A percentile compares a stretch with the other conserved stretches of the same genome.
Conservation (phyloP, 2,113 vertebrate species). For the Brachypodius melanocephalos region DNA sequence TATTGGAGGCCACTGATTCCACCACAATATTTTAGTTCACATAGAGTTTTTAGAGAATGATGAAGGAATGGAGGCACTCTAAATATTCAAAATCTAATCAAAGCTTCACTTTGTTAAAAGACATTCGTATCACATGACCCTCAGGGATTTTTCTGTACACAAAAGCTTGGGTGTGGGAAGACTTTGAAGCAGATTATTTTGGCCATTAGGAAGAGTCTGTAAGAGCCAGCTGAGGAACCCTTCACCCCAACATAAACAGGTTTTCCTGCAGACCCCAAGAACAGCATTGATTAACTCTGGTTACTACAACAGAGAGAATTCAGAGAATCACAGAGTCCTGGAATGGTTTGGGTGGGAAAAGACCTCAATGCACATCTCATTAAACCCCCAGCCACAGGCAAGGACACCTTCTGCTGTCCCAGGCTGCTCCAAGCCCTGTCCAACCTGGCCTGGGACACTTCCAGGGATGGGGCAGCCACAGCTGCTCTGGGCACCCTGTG, state of each 20-base stretch:
- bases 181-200: not conserved
- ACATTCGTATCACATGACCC: not conserved
- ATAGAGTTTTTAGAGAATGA: not conserved
- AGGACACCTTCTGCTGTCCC: rapidly evolving
- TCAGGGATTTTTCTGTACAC: not conserved
- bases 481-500: not conserved
- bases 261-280: not conserved
- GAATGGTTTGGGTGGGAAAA: not conserved
- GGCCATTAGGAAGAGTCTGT: not conserved
- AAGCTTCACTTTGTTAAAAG: not conserved
- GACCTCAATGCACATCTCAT: rapidly evolving
- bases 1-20: not conserved
- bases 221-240: not conserved
- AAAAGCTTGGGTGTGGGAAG: not conserved
- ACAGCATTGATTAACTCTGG: not conserved
- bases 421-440: rapidly evolving
- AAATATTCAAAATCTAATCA: not conserved
- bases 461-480: not conserved
- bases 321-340: not conserved
- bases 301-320: not conserved
- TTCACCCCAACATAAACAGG: not conserved
- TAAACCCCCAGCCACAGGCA: rapidly evolving
- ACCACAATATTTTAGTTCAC: not conserved
- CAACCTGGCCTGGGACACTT: not conserved
- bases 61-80: not conserved